Base-by-base conservation (phyloP, 2,888 invertebrate genomes). In the Drosophila nr. medialis region DNA sequence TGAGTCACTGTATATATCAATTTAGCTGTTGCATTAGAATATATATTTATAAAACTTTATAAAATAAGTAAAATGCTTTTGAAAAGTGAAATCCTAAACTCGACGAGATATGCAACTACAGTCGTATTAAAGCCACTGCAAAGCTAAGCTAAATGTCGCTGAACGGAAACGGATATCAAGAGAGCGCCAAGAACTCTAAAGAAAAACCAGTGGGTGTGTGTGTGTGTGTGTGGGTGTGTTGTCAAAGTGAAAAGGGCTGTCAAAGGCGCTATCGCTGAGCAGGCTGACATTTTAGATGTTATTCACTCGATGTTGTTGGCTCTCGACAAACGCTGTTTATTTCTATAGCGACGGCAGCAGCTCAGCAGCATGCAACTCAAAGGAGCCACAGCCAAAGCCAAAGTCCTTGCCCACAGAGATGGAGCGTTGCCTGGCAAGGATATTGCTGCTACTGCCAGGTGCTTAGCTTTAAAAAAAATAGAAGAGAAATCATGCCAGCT, bases 91-190 rank as follows among this genome's bases (percentile, higher is more conserved):
- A 24, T 24, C 24, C 24, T 24, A 24, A 24, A 24, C 24, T 24
- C 45, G 21, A 11, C 38, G 53, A 71, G 74, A 75, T 59, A 59
- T 68, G 80, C 81, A 80, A 82, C 80, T 75, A 80, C 36, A 48
- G 13, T 40, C 36, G 61, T 72, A 72, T 68, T 70, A 77, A 74
- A 72, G 59, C 62, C 68, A 40, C 71, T 62, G 64, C 24, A 69
- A 61, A 63, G 63, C 61, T 51, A 67, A 73, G 61, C 62, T 45
- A 77, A 77, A 77, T 64, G 63, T 59, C 67, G 59, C 53, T 55
- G 48, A 38, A 49, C 60, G 70, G 71, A 82, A 77, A 64, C 60
- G 70, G 72, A 80, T 71, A 75, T 72, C 56, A 65, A 64, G 50
- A 53, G 60, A 62, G 67, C 21, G 49, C 24, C 59, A 66, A 66